phyloP scores from a whole-genome alignment of 2,113 vertebrate species.

The Ctenomys sociabilis region DNA sequence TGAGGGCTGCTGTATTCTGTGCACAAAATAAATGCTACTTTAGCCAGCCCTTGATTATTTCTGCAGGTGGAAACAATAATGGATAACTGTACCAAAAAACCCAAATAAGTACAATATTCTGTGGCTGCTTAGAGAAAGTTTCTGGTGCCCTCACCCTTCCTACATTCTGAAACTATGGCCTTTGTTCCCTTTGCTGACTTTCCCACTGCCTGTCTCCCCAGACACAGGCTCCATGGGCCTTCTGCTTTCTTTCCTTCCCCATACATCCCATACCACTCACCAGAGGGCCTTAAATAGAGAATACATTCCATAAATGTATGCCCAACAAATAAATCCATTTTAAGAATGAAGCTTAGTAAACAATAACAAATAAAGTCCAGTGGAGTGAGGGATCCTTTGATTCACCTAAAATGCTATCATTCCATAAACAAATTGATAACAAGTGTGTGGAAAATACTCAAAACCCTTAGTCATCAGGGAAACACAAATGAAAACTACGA shows the following conservation, averaged over 20 bases:
- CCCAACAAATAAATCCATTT: conserved; percentile 14
- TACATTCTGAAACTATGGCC: not conserved
- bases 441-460: not conserved
- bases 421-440: not conserved
- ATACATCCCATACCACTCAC: not conserved
- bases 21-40: conserved; percentile 46
- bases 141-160: not conserved
- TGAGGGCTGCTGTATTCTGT: not conserved
- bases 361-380: conserved; percentile 3
- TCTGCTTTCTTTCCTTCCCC: not conserved
- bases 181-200: not conserved
- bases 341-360: not conserved
- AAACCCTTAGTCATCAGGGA: not conserved
- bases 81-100: not conserved
- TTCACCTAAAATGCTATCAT: not conserved
- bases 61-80: conserved; percentile 53
- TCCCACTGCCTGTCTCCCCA: not conserved
- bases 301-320: not conserved
- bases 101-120: not conserved
- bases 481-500: not conserved
- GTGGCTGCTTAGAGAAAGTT: not conserved
- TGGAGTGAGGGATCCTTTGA: not conserved
- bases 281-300: not conserved
- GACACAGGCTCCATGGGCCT: not conserved
- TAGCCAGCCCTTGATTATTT: conserved; percentile 54